phyloP scores from a whole-genome alignment of 2,888 invertebrate species.

The Eristalis intricaria region DNA sequence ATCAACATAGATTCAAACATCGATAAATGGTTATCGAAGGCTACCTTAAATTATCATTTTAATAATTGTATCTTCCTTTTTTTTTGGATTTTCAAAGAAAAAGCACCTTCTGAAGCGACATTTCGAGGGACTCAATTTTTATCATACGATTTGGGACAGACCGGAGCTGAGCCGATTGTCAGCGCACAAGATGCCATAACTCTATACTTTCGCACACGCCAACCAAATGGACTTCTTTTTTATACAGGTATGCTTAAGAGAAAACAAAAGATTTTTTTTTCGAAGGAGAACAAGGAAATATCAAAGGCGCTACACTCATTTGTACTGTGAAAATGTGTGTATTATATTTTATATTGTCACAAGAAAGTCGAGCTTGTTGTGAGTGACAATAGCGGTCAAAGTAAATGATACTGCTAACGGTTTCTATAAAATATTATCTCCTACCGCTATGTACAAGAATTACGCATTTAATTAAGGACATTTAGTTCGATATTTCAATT shows the following conservation, averaged over 20 bases:
- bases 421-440: neutral
- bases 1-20: constrained; percentile 23
- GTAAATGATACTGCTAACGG: neutral
- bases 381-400: constrained; percentile 13
- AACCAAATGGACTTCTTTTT: constrained; percentile 94
- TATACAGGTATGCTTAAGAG: constrained; percentile 88
- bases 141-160: constrained; percentile 93
- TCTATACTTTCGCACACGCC: constrained; percentile 95
- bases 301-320: constrained; percentile 74
- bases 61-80: constrained; percentile 2
- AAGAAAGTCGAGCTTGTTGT: neutral
- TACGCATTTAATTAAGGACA: neutral
- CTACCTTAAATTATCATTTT: constrained; percentile 10
- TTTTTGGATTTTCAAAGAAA: constrained; percentile 84
- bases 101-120: constrained; percentile 95
- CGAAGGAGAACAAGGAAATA: constrained; percentile 45
- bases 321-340: neutral
- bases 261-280: constrained; percentile 57
- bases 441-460: neutral
- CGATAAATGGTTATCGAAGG: constrained; percentile 42
- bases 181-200: constrained; percentile 95
- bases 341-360: neutral
- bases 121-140: constrained; percentile 96
- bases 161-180: constrained; percentile 92
- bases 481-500: neutral